Evolutionary conservation across 1,140 invertebrate genomes (phyloP).

Genomic region (Amphibalanus amphitrite): DNA sequence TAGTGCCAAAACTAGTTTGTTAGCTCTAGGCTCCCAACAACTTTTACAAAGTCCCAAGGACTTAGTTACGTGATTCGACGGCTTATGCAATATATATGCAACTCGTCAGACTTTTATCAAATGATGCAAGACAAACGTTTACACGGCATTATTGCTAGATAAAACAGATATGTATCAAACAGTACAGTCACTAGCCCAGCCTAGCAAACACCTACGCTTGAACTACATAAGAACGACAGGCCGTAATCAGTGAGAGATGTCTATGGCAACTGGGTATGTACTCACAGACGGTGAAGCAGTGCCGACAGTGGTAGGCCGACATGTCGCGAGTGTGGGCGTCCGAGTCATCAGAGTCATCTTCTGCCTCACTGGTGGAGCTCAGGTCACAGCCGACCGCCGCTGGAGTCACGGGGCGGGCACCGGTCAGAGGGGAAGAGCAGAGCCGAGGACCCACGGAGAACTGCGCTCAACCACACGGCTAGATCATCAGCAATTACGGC

Average conservation of each 20-base stretch:
- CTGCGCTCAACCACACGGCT: too few species aligned
- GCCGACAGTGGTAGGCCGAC: conserved; percentile 32
- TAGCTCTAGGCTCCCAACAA: neutral
- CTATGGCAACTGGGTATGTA: too few species aligned
- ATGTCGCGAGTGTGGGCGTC: conserved; percentile 51
- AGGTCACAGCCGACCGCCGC: conserved; percentile 29
- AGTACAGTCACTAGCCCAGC: too few species aligned
- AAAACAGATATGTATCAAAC: too few species aligned
- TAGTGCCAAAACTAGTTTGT: neutral
- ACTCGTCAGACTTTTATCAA: neutral
- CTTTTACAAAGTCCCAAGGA: neutral
- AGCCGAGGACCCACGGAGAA: too few species aligned
- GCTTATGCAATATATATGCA: neutral
- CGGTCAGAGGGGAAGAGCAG: neutral
- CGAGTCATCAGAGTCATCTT: conserved; percentile 82
- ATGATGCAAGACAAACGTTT: too few species aligned
- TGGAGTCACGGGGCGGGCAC: conserved; percentile 11
- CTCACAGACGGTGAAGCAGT: conserved; percentile 46
- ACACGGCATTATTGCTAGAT: too few species aligned
- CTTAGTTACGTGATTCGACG: neutral
- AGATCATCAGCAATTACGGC: too few species aligned
- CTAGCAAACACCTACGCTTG: too few species aligned
- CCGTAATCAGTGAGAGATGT: too few species aligned
- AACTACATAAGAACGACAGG: too few species aligned
- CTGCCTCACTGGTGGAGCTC: conserved; percentile 86